phyloP scores from a whole-genome alignment of 2,888 invertebrate genomes.

The Syrphus vitripennis region DNA sequence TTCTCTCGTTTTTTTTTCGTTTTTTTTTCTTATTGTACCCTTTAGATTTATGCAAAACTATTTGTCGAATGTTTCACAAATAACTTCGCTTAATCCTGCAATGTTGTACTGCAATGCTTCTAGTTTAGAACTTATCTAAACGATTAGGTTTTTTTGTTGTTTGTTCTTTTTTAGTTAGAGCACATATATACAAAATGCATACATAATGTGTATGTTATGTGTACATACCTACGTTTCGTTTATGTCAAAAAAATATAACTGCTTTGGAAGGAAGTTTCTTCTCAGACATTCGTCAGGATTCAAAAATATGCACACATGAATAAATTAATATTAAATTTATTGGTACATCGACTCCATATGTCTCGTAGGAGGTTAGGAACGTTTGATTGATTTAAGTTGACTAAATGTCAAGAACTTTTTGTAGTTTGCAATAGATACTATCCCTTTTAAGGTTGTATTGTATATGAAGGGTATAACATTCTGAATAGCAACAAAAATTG shows the following conservation, averaged over 20 bases:
- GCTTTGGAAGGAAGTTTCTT: conserved; percentile 31
- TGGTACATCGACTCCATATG: conserved; percentile 16
- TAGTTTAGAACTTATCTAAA: conserved; percentile 43
- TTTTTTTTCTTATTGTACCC: neutral
- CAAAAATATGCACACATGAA: conserved; percentile 37
- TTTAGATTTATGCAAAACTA: conserved; percentile 59
- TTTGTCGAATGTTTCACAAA: conserved; percentile 60
- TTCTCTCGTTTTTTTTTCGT: neutral
- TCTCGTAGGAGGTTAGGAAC: neutral
- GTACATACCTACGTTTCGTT: neutral
- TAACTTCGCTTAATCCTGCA: conserved; percentile 41
- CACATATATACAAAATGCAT: neutral
- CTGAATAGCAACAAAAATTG: no score
- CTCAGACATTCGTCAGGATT: conserved; percentile 10
- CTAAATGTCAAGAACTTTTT: neutral
- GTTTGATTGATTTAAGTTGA: conserved; percentile 26
- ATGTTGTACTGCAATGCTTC: conserved; percentile 26
- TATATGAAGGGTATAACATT: no score
- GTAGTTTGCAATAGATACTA: no score
- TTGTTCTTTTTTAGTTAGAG: neutral
- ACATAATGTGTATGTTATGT: neutral
- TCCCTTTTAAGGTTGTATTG: no score
- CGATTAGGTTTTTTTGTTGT: conserved; percentile 40
- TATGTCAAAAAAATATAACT: neutral
- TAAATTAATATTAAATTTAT: conserved; percentile 46